phyloP scores from a whole-genome alignment of 1,140 invertebrate species.

The Gryllus bimaculatus region DNA sequence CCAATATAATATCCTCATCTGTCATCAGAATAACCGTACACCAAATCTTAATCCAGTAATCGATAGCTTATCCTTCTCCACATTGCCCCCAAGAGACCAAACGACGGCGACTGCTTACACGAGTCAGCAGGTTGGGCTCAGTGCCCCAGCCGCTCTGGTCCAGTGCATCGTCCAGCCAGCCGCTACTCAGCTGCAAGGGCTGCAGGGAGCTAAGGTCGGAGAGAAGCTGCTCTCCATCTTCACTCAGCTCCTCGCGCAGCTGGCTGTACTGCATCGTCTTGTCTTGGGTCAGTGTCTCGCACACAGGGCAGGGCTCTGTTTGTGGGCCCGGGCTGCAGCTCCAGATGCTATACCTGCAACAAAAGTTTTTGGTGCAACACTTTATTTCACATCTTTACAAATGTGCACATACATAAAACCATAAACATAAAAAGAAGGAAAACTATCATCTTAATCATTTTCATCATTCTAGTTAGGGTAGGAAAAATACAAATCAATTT shows the following conservation, averaged over 20 bases:
- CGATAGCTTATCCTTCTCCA: not conserved
- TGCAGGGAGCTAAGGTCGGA: constrained; percentile 28
- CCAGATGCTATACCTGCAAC: constrained; percentile 15
- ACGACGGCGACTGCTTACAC: not conserved
- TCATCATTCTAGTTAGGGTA: too few relatives aligned
- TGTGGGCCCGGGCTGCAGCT: constrained; percentile 8
- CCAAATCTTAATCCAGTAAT: not conserved
- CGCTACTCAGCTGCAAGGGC: constrained; percentile 27
- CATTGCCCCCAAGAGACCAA: not conserved
- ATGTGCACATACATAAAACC: too few relatives aligned
- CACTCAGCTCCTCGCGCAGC: constrained; percentile 30
- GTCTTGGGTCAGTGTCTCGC: not conserved
- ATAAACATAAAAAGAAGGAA: too few relatives aligned
- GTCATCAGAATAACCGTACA: not conserved
- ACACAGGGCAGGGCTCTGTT: constrained; percentile 10
- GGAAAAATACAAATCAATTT: too few relatives aligned
- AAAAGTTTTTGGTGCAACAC: not conserved
- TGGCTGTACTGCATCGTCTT: constrained; percentile 11
- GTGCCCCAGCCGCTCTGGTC: not conserved
- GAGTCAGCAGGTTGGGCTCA: not conserved
- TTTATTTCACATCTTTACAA: too few relatives aligned
- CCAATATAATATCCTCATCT: not conserved
- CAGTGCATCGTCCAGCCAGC: constrained; percentile 17
- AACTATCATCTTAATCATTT: too few relatives aligned
- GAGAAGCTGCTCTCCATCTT: constrained; percentile 31